These are phyloP conservation scores for Venustoraphidia nigricollis DNA, from an alignment of 2,888 invertebrate species.

Conservation along the genomic window DNA sequence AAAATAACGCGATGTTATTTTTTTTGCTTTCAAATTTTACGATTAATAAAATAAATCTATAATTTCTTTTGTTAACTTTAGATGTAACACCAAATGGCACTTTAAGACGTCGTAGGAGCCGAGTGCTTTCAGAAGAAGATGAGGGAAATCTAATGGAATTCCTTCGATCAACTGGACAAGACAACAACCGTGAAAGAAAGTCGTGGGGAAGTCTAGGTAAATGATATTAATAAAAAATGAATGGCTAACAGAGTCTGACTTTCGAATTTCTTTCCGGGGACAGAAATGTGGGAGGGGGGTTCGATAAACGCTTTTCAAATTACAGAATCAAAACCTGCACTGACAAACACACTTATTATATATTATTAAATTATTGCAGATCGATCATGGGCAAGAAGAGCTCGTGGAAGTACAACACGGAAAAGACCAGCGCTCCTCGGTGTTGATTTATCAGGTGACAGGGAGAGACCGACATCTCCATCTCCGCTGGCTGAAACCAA, in stretches of 20 bases:
- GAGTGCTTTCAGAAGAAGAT: conserved; percentile 68
- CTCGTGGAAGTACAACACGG: conserved; percentile 50
- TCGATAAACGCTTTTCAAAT: too few species aligned
- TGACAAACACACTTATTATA: too few species aligned
- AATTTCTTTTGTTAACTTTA: conserved; percentile 16
- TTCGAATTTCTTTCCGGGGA: too few species aligned
- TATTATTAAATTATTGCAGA: conserved; percentile 30
- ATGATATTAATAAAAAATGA: neutral
- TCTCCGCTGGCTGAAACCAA: conserved; percentile 42
- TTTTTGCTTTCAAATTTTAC: conserved; percentile 1
- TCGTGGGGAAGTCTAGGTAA: conserved; percentile 74
- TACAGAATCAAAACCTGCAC: too few species aligned
- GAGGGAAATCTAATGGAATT: conserved; percentile 79
- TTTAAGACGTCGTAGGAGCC: conserved; percentile 61
- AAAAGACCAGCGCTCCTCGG: conserved; percentile 64
- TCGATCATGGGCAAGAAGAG: conserved; percentile 77
- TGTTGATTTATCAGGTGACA: conserved; percentile 54
- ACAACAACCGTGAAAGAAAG: conserved; percentile 58
- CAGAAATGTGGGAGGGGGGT: too few species aligned
- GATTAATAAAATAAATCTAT: neutral
- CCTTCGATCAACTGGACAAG: conserved; percentile 60
- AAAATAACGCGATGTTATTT: neutral
- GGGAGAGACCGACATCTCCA: conserved; percentile 57
- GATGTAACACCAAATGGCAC: conserved; percentile 86
- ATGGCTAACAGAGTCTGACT: neutral